These are phyloP conservation scores for Cephus spinipes DNA, from an alignment of 2,888 invertebrate species.

Conservation along the genomic window DNA sequence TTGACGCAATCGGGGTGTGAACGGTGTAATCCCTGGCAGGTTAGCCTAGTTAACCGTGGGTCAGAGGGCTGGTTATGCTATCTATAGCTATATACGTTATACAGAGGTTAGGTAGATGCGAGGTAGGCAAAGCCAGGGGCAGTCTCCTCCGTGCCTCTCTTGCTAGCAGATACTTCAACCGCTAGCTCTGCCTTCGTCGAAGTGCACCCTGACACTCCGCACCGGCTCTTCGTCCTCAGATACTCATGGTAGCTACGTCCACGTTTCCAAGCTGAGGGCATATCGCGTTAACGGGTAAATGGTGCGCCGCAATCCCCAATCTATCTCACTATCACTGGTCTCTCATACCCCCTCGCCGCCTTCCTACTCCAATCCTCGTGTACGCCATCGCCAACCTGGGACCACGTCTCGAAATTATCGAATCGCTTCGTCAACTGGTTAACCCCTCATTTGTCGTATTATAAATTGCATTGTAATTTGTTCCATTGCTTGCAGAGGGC, in stretches of 20 bases:
- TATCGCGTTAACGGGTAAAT: conserved; percentile 38
- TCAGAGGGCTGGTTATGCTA: not conserved
- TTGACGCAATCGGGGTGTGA: conserved; percentile 26
- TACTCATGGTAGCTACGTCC: not conserved
- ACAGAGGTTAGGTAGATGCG: not conserved
- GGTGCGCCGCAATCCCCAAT: conserved; percentile 32
- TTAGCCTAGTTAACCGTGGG: conserved; percentile 26
- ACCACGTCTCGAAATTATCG: conserved; percentile 6
- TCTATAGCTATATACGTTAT: not conserved
- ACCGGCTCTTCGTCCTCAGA: not conserved
- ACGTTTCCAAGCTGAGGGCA: conserved; percentile 16
- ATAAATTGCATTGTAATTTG: not conserved
- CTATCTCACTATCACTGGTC: conserved; percentile 31
- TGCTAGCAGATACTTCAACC: not conserved
- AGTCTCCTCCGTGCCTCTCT: not conserved
- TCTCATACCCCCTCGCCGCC: not conserved
- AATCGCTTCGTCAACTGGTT: conserved; percentile 1
- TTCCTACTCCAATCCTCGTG: not conserved
- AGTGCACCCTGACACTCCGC: not conserved
- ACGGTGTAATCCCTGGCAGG: conserved; percentile 32
- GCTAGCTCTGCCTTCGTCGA: not conserved
- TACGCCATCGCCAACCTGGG: not conserved
- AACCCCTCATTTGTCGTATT: not conserved
- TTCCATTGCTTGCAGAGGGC: no score
- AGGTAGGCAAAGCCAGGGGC: not conserved